Percentiles rank a stretch among this genome's conserved stretches.
Conservation (phyloP, 2,797 vertebrate genomes). For the Rhinoraja longicauda region DNA sequence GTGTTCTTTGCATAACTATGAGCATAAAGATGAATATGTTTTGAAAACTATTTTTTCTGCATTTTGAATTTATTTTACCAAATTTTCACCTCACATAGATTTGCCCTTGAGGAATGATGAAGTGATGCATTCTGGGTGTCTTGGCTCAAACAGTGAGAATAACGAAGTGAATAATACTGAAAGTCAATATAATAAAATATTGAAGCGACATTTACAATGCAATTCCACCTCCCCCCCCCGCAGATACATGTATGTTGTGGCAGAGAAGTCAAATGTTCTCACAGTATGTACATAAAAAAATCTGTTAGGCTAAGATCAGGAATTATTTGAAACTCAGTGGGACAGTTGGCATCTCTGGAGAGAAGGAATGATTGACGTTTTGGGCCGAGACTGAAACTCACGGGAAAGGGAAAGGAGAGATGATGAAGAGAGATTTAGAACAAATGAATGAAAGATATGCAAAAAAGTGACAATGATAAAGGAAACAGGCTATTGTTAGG, state of each 20-base stretch:
- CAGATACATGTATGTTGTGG: background rate
- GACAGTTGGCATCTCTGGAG: too few relatives aligned
- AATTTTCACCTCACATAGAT: background rate
- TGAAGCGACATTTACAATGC: background rate
- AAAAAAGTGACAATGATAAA: too few relatives aligned
- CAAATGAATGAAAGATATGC: too few relatives aligned
- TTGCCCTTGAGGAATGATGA: background rate
- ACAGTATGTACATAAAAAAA: background rate
- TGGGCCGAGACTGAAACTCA: too few relatives aligned
- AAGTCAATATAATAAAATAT: background rate
- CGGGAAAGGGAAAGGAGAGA: too few relatives aligned
- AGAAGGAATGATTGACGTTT: too few relatives aligned
- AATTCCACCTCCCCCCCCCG: background rate
- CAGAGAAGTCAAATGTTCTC: background rate
- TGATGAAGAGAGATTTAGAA: too few relatives aligned
- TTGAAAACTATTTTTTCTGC: background rate
- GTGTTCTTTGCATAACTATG: background rate
- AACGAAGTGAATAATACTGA: background rate
- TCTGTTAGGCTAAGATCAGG: background rate
- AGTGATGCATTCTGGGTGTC: background rate
- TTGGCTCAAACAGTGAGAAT: constrained; percentile 5
- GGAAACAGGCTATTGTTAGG: too few relatives aligned
- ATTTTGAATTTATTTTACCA: background rate
- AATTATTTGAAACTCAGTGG: too few relatives aligned
- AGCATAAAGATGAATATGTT: background rate